Percentiles rank a stretch among this genome's conserved stretches.
Evolutionary conservation across 2,888 invertebrate genomes (phyloP).

Genomic region (Miltochrista miniata): DNA sequence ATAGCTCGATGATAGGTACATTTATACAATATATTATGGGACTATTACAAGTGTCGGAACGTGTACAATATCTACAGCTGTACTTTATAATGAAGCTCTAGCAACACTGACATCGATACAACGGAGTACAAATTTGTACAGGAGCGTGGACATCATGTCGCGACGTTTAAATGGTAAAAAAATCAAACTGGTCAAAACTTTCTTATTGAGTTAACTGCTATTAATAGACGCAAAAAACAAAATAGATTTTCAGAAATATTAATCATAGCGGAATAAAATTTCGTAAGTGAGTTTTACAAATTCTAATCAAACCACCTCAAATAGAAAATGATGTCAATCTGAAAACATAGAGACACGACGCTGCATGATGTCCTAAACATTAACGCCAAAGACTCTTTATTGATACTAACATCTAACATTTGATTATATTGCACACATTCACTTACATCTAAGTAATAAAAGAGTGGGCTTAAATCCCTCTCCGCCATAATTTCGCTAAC

Average conservation of each 20-base stretch:
- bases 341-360: neutral
- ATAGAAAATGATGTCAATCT: neutral
- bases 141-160: slow-evolving; percentile 27
- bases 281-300: too few relatives aligned
- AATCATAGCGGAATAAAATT: neutral
- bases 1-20: slow-evolving; percentile 47
- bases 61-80: slow-evolving; percentile 69
- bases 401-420: slow-evolving; percentile 67
- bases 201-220: neutral
- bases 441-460: slow-evolving; percentile 66
- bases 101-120: slow-evolving; percentile 51
- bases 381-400: slow-evolving; percentile 50
- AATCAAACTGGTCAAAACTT: too few relatives aligned
- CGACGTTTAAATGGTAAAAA: neutral
- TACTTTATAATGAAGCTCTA: slow-evolving; percentile 50
- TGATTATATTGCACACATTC: slow-evolving; percentile 79
- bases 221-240: neutral
- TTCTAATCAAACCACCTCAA: neutral
- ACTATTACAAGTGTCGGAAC: slow-evolving; percentile 47
- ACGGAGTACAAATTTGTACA: slow-evolving; percentile 25
- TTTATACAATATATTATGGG: slow-evolving; percentile 49
- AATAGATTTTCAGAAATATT: neutral
- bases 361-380: slow-evolving; percentile 46
- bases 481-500: slow-evolving; percentile 82
- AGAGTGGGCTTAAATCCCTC: slow-evolving; percentile 82